Conservation (phyloP, 1,140 invertebrate species). For the Heliothis subflexa region DNA sequence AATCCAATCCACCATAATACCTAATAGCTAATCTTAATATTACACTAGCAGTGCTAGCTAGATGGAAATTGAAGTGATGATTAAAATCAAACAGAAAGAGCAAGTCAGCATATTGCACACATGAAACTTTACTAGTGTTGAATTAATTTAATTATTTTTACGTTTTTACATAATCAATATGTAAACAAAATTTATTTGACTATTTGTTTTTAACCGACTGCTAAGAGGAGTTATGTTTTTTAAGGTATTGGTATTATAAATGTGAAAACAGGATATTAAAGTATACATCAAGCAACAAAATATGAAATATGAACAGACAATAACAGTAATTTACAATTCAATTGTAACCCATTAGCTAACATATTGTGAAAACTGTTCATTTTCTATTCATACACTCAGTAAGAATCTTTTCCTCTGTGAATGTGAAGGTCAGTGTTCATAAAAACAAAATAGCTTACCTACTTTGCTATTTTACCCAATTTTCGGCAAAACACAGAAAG, state of each 20-base stretch:
- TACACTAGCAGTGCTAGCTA: no score
- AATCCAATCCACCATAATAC: background rate
- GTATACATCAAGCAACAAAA: background rate
- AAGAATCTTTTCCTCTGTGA: background rate
- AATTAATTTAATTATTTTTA: no score
- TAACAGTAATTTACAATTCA: background rate
- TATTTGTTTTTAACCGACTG: no score
- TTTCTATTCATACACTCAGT: background rate
- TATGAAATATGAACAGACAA: background rate
- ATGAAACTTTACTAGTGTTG: background rate
- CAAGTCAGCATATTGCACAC: background rate
- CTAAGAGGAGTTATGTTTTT: no score
- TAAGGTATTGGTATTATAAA: no score
- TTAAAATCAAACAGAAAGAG: background rate
- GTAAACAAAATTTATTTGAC: no score
- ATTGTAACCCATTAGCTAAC: background rate
- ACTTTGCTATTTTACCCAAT: no score
- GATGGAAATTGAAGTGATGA: background rate
- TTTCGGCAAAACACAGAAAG: background rate
- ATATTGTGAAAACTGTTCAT: background rate
- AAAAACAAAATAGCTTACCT: background rate
- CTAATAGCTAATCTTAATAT: background rate
- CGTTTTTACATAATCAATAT: no score
- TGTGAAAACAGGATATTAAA: background rate
- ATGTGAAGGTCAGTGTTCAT: slow-evolving; percentile 7